Base-by-base conservation (phyloP, 2,113 vertebrate species). In the Rallus limicola region DNA sequence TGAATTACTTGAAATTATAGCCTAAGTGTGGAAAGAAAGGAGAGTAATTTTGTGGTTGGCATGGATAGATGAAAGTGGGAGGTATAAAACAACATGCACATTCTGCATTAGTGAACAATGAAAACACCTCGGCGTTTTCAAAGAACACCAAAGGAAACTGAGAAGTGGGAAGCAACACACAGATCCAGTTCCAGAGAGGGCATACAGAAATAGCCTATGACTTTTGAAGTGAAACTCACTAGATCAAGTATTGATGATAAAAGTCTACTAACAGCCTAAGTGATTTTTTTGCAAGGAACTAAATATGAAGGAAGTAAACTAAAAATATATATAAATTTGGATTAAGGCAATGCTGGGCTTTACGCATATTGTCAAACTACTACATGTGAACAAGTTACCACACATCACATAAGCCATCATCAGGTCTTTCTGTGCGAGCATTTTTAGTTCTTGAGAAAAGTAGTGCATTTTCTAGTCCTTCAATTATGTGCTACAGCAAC, bases 1-100 rank as follows among this genome's bases (percentile, higher is more conserved):
- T 75, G 42, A 95, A 89, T 91, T 79, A 75, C n/a, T 68, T 84
- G 26, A 89, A 92, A 79, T 79, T 85, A 89, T 40, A 95, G 29
- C 20, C 8, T 44, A 63, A 68, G 18, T 21, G n/a, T 65, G 19
- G 63, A 85, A 70, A 63, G 19, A 86, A 93, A 84, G 4, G 6
- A 72, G 33, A 63, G 11, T 28, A 77, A 55, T 82, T 88, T 69
- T 69, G 44, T 50, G 9, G 5, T 34, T 91, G 62, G 42, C 42
- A 64, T 8, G 4, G 31, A 53, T 1, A 58, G 31, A 82, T 38
- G 34, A 52, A 95, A 65, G 53, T 76, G 58, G 19, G 53, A 87
- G 28, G 31, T 72, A 50, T 53, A 53, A 91, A 95, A 52, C 16
- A 86, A 52, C 23, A 44, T 14, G 21, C 17, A 56, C 53, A 23